Evolutionary conservation across 2,113 vertebrate genomes (phyloP).

Genomic region (Stercorarius parasiticus): DNA sequence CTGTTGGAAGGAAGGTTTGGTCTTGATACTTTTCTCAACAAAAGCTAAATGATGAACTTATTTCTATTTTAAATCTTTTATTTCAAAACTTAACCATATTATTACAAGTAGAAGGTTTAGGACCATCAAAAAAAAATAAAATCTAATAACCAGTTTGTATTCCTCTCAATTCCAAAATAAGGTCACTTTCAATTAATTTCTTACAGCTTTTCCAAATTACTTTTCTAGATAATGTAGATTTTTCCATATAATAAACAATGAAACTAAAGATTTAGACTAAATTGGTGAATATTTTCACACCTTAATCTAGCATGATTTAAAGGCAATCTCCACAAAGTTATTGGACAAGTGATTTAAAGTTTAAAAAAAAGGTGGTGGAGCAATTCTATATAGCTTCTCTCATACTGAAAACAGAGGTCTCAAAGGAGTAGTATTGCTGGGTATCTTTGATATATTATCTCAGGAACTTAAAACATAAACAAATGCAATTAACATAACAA

Average conservation of each 20-base stretch:
- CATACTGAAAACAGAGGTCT: not conserved
- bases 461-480: not conserved
- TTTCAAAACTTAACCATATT: not conserved
- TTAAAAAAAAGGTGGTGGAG: not conserved
- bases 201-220: not conserved
- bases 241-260: not conserved
- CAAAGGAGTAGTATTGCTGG: not conserved
- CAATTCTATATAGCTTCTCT: not conserved
- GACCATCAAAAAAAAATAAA: not conserved
- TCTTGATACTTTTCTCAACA: constrained; percentile 38
- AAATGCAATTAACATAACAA: not conserved
- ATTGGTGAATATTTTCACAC: not conserved
- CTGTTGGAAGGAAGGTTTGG: constrained; percentile 63
- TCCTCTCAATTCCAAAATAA: not conserved
- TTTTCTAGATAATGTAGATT: not conserved
- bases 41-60: constrained; percentile 20
- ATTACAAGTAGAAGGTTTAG: not conserved
- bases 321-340: not conserved
- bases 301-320: not conserved
- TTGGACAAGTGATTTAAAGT: not conserved
- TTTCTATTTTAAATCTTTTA: not conserved
- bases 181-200: not conserved
- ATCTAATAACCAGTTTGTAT: not conserved
- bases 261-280: not conserved
- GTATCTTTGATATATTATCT: not conserved